phyloP scores from a whole-genome alignment of 2,797 vertebrate species.

The Sebastes kiyomatsui region DNA sequence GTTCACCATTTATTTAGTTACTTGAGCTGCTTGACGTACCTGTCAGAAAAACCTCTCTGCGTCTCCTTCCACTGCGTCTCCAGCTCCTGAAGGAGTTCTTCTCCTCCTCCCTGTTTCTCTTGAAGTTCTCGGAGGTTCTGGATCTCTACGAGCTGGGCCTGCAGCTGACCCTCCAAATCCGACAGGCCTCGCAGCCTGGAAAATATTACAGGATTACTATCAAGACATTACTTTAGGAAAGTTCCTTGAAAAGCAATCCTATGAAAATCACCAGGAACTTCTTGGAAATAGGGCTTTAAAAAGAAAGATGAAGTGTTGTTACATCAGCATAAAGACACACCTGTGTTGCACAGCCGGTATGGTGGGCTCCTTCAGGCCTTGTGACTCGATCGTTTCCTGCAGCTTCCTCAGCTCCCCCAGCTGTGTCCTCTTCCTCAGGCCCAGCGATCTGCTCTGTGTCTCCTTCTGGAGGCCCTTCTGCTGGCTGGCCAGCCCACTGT shows the following conservation, averaged over 20 bases:
- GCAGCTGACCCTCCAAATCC: conserved; percentile 86
- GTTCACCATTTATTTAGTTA: neutral
- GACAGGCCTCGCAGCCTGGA: conserved; percentile 86
- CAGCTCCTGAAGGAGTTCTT: conserved; percentile 70
- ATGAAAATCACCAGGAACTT: no score
- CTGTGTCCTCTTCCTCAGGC: conserved; percentile 80
- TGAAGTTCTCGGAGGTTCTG: conserved; percentile 79
- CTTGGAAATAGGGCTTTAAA: no score
- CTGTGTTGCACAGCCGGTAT: conserved; percentile 93
- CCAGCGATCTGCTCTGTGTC: conserved; percentile 74
- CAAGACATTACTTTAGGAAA: neutral
- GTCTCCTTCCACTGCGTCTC: conserved; percentile 86
- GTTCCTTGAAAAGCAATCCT: no score
- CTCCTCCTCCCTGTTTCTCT: conserved; percentile 67
- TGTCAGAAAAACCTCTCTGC: conserved; percentile 81
- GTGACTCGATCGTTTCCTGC: conserved; percentile 75
- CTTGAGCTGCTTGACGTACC: conserved; percentile 71
- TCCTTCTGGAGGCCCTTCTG: conserved; percentile 74
- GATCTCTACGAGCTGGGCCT: conserved; percentile 82
- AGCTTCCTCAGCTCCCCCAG: conserved; percentile 86
- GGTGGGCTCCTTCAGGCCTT: conserved; percentile 91
- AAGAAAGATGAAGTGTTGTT: no score
- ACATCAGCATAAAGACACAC: conserved; percentile 65
- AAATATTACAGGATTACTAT: neutral
- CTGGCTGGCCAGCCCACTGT: conserved; percentile 62